Evolutionary conservation across 1,140 invertebrate species (phyloP).

Genomic region (Diorhabda carinulata): DNA sequence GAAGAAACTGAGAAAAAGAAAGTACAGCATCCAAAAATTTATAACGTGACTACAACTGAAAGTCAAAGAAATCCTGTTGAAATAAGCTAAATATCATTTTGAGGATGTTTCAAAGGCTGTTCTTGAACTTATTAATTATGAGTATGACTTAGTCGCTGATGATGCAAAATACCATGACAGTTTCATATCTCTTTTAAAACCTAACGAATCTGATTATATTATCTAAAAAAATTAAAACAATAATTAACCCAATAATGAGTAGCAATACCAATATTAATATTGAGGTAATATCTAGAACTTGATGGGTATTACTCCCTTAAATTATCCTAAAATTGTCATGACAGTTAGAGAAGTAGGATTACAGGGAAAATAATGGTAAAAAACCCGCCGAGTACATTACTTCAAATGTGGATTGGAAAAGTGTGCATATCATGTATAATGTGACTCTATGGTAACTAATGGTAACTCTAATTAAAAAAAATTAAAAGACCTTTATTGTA

Average conservation of each 20-base stretch:
- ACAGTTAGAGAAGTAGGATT: too few species aligned
- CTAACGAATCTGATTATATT: too few species aligned
- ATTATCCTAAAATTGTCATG: too few species aligned
- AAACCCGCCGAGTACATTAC: neutral
- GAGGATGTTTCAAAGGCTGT: slow-evolving; percentile 3
- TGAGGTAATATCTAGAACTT: too few species aligned
- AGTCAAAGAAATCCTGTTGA: neutral
- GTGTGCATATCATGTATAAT: neutral
- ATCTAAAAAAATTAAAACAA: too few species aligned
- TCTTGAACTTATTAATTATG: neutral
- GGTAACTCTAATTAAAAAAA: neutral
- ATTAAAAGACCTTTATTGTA: neutral
- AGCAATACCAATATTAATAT: too few species aligned
- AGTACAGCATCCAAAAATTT: neutral
- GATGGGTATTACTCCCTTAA: too few species aligned
- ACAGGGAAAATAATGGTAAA: too few species aligned
- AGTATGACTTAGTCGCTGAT: slow-evolving; percentile 2
- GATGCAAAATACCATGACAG: neutral
- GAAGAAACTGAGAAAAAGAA: neutral
- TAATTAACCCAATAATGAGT: too few species aligned
- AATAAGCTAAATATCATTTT: neutral
- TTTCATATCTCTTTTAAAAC: neutral
- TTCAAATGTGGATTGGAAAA: neutral
- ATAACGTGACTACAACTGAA: neutral
- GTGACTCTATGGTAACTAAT: too few species aligned